Base-by-base conservation (phyloP, 1,140 invertebrate species). In the Diabrotica undecimpunctata region DNA sequence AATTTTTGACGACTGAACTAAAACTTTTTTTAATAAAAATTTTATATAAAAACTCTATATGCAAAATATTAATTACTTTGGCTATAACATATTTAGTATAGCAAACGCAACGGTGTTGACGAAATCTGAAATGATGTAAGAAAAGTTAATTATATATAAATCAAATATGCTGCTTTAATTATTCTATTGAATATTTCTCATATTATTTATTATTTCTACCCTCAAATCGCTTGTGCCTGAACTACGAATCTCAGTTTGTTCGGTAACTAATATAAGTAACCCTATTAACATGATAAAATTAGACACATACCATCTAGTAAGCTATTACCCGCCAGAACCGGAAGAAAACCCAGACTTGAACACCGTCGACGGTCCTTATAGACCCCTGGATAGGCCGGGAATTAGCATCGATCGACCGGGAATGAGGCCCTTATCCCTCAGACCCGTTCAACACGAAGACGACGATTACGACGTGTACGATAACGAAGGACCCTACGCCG, bases 291-390 rank as follows among this genome's bases (percentile, higher is more conserved):
- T 62, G 54, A 65, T 55, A 54, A 66, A 55, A n/a, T 81, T 80
- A 81, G 84, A 86, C 74, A 80, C 83, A 64, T 83, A 85, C 65
- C 82, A 85, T 79, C 78, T 85, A 68, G 83, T 85, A 75, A 83
- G 83, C 54, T 76, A 83, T 75, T 84, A 84, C 72, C 84, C 85
- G 67, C 79, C 75, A 55, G 72, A 77, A 53, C 66, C 69, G 53
- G 68, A 72, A 35, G 72, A 82, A 68, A 80, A 84, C 66, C 70
- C 68, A 54, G 75, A 77, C 46, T 63, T 72, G 0, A 79, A 77
- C 70, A 71, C 66, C 41, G 70, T 78, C 68, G 84, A 81, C 69
- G 83, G 84, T 9, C 79, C 81, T 50, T 80, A 83, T 65, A 79
- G 82, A 59, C 82, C 81, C 77, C 76, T 79, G 51, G 73, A 71